phyloP scores from a whole-genome alignment of 2,113 vertebrate species.

The Cygnus buccinator region DNA sequence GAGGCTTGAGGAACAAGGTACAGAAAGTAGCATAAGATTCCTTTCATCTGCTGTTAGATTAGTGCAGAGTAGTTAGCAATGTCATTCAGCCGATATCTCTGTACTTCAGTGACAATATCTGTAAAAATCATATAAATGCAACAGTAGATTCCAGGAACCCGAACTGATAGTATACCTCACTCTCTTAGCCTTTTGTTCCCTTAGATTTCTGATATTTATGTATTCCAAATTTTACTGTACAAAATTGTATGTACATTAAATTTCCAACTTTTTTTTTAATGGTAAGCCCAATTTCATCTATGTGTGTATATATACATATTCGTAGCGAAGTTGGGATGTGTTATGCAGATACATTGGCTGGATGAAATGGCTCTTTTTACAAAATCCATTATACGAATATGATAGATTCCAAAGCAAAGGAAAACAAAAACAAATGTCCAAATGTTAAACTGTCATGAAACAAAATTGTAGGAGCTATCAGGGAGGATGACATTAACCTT shows the following conservation, averaged over 20 bases:
- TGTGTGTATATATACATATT: neutral
- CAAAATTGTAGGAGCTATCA: neutral
- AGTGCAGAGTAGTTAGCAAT: neutral
- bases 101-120: neutral
- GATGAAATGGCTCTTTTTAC: neutral
- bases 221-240: neutral
- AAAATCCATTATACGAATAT: neutral
- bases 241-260: accelerated
- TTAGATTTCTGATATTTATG: neutral
- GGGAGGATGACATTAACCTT: neutral
- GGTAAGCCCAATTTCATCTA: neutral
- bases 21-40: neutral
- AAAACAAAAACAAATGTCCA: neutral
- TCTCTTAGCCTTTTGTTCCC: neutral
- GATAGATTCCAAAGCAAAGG: neutral
- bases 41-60: neutral
- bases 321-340: neutral
- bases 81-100: neutral
- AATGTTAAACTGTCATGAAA: neutral
- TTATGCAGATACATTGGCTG: neutral
- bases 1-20: neutral
- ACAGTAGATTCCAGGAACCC: neutral
- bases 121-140: neutral
- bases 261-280: neutral
- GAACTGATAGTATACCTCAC: accelerated